Base-by-base conservation (phyloP, 2,797 vertebrate species). In the Distichodus sexfasciatus region DNA sequence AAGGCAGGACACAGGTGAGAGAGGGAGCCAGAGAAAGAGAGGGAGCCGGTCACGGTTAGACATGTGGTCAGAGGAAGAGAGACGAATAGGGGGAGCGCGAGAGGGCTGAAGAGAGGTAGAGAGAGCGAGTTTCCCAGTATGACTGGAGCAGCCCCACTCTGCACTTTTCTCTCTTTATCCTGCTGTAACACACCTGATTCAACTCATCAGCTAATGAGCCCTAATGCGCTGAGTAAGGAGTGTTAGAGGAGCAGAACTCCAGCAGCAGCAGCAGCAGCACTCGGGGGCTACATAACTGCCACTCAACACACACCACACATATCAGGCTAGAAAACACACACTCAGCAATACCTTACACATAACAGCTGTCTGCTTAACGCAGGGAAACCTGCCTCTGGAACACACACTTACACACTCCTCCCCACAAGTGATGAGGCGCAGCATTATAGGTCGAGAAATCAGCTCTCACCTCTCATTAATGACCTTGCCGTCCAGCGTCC, bases 401-500 rank as follows among this genome's bases (percentile, higher is more conserved):
- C 47, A 28, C 14, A 29, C n/a, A n/a, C n/a, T n/a, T n/a, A n/a
- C n/a, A n/a, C n/a, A n/a, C n/a, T n/a, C n/a, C n/a, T n/a, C n/a
- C n/a, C n/a, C n/a, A n/a, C n/a, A n/a, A n/a, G n/a, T n/a, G n/a
- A 15, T 15, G 26, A n/a, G 33, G 50, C n/a, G 0, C 6, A 54
- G 40, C 6, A 19, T 31, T 33, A 31, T 35, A 15, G 8, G 10
- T 21, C 1, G 28, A 53, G 31, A 33, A 21, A 21, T 31, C 24
- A 10, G 11, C 29, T 33, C 84, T 46, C 81, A 93, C 92, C 89
- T 89, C 67, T 91, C 88, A 33, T 89, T 85, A 2, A 92, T 70
- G 7, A 75, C 69, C 36, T 93, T 91, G 74, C 91, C 90, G 26
- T 92, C 93, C 40, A 89, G 81, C 71, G 84, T 91, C 97, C 96